Conservation (phyloP, 2,888 invertebrate genomes). For the Deilephila porcellus region DNA sequence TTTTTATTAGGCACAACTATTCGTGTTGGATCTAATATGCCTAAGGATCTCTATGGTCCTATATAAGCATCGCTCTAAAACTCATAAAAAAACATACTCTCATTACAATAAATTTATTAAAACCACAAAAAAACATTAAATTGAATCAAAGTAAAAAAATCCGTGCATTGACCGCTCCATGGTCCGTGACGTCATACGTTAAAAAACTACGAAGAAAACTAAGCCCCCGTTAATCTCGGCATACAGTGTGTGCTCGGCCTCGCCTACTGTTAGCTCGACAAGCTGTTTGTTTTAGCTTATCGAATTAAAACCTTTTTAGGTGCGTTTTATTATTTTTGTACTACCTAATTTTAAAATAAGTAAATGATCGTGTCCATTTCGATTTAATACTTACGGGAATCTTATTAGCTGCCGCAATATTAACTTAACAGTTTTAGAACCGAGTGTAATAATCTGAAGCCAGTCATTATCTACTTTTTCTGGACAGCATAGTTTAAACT, state of each 20-base stretch:
- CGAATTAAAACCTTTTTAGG: neutral
- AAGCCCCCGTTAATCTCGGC: slow-evolving; percentile 57
- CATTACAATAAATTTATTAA: neutral
- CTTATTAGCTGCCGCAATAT: no score
- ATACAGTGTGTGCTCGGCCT: slow-evolving; percentile 57
- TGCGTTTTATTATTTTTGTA: neutral
- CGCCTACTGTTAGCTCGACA: slow-evolving; percentile 34
- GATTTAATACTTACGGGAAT: no score
- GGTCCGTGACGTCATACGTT: slow-evolving; percentile 42
- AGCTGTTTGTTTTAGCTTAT: neutral
- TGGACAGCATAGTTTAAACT: no score
- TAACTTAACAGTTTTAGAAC: no score
- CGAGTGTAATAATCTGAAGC: no score
- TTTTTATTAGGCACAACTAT: no score
- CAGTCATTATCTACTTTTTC: no score
- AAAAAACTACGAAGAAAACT: slow-evolving; percentile 45
- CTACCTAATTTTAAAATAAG: no score
- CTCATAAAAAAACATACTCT: neutral
- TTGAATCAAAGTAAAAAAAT: neutral
- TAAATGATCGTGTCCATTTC: no score
- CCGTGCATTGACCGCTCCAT: neutral
- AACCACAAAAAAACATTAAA: neutral
- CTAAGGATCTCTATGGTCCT: no score
- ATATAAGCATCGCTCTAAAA: neutral
- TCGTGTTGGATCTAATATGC: no score